Evolutionary conservation across 2,888 invertebrate genomes (phyloP).

Genomic region (Clostera curtula): DNA sequence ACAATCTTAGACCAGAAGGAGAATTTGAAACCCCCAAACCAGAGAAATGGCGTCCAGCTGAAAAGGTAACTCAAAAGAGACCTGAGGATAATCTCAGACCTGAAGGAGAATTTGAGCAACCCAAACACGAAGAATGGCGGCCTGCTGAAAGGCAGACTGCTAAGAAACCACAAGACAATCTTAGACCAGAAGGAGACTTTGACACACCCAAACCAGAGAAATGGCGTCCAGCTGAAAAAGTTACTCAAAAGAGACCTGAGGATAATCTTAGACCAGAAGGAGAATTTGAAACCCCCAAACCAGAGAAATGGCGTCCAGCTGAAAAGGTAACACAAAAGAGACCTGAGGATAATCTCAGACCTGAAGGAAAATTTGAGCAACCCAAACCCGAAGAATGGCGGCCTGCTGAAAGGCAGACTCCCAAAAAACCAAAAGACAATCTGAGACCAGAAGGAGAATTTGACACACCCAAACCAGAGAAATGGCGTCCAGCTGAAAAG

Average conservation of each 20-base stretch:
- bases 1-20: too few relatives aligned
- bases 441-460: conserved; percentile 67
- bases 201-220: conserved; percentile 46
- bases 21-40: too few relatives aligned
- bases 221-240: conserved; percentile 54
- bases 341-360: conserved; percentile 62
- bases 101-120: conserved; percentile 65
- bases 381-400: conserved; percentile 45
- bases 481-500: conserved; percentile 48
- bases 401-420: conserved; percentile 49
- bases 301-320: conserved; percentile 49
- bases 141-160: not conserved
- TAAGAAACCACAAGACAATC: conserved; percentile 60
- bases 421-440: conserved; percentile 39
- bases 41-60: too few relatives aligned
- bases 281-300: conserved; percentile 62
- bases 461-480: conserved; percentile 28
- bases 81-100: conserved; percentile 62
- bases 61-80: conserved; percentile 38
- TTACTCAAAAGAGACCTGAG: conserved; percentile 41
- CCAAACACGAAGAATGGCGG: conserved; percentile 22
- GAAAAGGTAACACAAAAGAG: conserved; percentile 53
- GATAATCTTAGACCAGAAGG: conserved; percentile 76
- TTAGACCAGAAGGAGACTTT: conserved; percentile 77
- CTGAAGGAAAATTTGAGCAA: conserved; percentile 31